A percentile compares a stretch with the other conserved stretches of the same genome.
phyloP scores from a whole-genome alignment of 1,140 invertebrate genomes.

The Euschistus heros region DNA sequence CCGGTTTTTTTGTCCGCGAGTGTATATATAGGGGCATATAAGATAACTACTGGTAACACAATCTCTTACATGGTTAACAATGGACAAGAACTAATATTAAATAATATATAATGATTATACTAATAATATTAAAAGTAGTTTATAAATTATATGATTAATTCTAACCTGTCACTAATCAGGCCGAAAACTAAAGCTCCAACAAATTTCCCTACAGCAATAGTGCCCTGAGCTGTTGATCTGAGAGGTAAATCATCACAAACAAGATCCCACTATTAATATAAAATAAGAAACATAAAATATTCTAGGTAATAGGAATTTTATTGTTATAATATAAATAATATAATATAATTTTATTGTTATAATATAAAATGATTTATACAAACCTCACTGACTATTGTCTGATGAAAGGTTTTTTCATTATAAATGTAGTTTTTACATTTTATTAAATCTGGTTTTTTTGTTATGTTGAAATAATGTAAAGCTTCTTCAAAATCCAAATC shows the following conservation, averaged over 20 bases:
- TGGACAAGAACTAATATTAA: too few relatives aligned
- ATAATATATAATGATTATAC: too few relatives aligned
- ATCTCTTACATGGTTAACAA: neutral
- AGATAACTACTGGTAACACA: constrained; percentile 1
- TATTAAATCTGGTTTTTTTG: constrained; percentile 31
- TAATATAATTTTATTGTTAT: too few relatives aligned
- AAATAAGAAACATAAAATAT: too few relatives aligned
- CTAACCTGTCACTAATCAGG: constrained; percentile 39
- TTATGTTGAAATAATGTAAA: constrained; percentile 32
- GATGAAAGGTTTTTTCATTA: constrained; percentile 31
- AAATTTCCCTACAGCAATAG: constrained; percentile 44
- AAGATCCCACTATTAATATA: constrained; percentile 39
- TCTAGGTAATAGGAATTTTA: too few relatives aligned
- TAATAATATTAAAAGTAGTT: too few relatives aligned
- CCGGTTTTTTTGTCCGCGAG: too few relatives aligned
- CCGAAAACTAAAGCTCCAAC: constrained; percentile 43
- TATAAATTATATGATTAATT: too few relatives aligned
- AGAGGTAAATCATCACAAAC: constrained; percentile 40
- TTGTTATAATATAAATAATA: too few relatives aligned
- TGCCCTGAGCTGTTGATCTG: constrained; percentile 40
- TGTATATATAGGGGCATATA: too few relatives aligned
- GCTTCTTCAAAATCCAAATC: constrained; percentile 36
- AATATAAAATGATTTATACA: too few relatives aligned
- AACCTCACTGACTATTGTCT: constrained; percentile 39
- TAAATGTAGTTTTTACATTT: constrained; percentile 35